phyloP scores from a whole-genome alignment of 2,797 vertebrate genomes.

The Crocodylus rhombifer region DNA sequence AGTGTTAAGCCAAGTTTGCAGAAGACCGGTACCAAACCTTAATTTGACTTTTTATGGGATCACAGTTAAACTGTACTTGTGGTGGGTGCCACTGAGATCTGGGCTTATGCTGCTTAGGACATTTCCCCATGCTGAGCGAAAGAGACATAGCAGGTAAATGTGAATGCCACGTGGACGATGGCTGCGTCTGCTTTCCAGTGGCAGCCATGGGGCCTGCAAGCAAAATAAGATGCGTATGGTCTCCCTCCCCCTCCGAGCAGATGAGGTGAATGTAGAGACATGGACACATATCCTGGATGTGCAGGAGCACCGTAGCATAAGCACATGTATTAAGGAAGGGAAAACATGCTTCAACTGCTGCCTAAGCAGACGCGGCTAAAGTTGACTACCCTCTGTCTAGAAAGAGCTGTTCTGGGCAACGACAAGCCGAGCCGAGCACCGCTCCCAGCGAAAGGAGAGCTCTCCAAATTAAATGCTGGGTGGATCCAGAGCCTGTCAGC shows the following conservation, averaged over 20 bases:
- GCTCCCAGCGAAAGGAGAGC: background rate
- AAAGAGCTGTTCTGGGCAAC: background rate
- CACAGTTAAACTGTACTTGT: background rate
- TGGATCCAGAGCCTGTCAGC: background rate
- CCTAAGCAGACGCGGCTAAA: conserved; percentile 40
- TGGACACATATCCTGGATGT: background rate
- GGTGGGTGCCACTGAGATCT: background rate
- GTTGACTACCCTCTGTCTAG: conserved; percentile 3
- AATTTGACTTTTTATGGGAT: background rate
- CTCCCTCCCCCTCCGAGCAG: background rate
- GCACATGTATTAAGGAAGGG: conserved; percentile 31
- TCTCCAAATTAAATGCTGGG: background rate
- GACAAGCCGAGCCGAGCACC: rapidly evolving
- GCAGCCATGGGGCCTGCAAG: background rate
- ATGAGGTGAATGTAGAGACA: background rate
- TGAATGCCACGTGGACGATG: background rate
- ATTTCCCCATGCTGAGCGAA: background rate
- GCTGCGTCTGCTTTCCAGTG: background rate
- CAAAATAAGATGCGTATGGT: background rate
- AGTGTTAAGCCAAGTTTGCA: background rate
- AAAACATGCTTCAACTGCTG: conserved; percentile 46
- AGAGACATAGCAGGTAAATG: background rate
- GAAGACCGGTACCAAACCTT: conserved; percentile 4
- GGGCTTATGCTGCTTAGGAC: background rate
- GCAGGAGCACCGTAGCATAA: background rate